Evolutionary conservation across 2,888 invertebrate species (phyloP), one percentile per base, ranked within the genome.

Genomic region (Sacculina carcini): DNA sequence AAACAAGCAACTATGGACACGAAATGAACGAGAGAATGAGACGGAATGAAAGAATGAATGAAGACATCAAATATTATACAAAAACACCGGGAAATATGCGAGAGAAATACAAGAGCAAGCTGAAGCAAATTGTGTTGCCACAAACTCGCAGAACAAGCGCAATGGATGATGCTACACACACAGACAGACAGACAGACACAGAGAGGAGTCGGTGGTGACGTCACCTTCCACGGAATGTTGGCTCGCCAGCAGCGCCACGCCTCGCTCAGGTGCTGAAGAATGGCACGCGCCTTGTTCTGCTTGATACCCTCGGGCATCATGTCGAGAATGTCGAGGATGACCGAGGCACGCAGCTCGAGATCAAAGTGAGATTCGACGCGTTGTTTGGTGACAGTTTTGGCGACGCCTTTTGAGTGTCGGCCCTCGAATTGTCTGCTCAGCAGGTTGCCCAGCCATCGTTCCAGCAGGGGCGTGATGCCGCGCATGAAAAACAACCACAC

Each of bases 261-360:
- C 67, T 99, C 98, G 29, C 90, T 92, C 55, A 99, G 71, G 72
- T 99, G 98, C 64, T 99, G 98, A 59, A 99, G 71, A 60, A 99
- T 99, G 3, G 96, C 96, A 58, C 96, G 75, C 0, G 98, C 98
- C 66, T 99, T 99, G 69, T 98, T 98, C 67, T 98, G 98, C 64
- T 99, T 99, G 64, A 99, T 98, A 57, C 98, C 98, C 67, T 98
- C 98, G 0, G 98, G 98, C 98, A 99, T 99, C 98, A 99, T 99
- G 63, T 99, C 98, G n/a, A 99, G 81, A 58, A 99, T 99, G 63
- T 99, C 98, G 61, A 77, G 76, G 76, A 77, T 77, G 19, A 75
- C 96, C 0, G 94, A 94, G 16, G 94, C 94, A 58, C 98, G 77
- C 62, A 99, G 69, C 66, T 99, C 98, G 58, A 99, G 72, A 74